Evolutionary conservation across 2,888 invertebrate species (phyloP), one percentile per base, ranked within the genome.

Genomic region (Leuctra nigra): DNA sequence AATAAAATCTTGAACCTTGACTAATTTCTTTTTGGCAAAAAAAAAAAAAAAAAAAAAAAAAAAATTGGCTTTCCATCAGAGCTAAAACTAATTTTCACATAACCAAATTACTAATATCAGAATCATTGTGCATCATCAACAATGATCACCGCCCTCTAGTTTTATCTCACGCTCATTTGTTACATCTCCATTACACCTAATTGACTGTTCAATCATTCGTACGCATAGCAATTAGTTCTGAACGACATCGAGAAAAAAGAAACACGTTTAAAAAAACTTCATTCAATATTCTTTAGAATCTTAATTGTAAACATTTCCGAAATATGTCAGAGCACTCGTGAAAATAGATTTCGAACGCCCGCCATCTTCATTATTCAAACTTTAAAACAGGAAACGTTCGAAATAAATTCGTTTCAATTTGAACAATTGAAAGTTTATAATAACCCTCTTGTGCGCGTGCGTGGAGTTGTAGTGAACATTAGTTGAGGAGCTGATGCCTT

Each of bases 341-440:
- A 22, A 16, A 41, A 41, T 18, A 41, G 20, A 29, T 11, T 29
- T 6, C 29, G 11, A 16, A 6, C 20, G 6, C 13, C 23, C 11
- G n/a, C 23, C 50, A 50, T 50, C 50, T 50, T 50, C 50, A 50
- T 50, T 50, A 50, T 50, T 50, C 50, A 50, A 44, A 35, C 50
- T 50, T 29, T 18, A 44, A 41, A 50, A 50, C 50, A 33, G 50
- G 50, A 50, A 50, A 50, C 22, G 33, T 29, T 22, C 20, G 44
- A 44, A 44, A 44, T 29, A 50, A 50, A 50, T 50, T 50, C 50
- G 50, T 22, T 33, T 35, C 50, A 20, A 35, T 35, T 50, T 18
- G 16, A 18, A 50, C 50, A 35, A 35, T 50, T 33, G 35, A 35
- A 23, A 35, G 33, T 14, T 18, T 35, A n/a, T 20, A 6, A 4